Conservation (phyloP, 2,113 vertebrate species). For the Corythornis cristatus region DNA sequence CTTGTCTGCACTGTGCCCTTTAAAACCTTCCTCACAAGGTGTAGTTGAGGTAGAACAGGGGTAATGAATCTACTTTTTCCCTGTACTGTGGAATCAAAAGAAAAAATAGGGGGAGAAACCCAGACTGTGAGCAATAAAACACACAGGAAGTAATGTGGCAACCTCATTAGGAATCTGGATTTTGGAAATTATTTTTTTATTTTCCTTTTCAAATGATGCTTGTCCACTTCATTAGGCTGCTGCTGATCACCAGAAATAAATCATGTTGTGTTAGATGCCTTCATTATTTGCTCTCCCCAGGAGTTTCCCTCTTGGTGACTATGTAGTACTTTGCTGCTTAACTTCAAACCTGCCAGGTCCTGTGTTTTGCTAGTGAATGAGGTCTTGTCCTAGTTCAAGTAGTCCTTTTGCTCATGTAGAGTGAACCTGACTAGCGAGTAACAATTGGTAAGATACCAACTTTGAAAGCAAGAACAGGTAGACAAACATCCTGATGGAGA, state of each 20-base stretch:
- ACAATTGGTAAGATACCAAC: not conserved
- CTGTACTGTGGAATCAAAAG: not conserved
- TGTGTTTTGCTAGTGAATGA: not conserved
- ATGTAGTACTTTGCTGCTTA: not conserved
- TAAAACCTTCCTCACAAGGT: not conserved
- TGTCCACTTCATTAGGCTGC: constrained; percentile 20
- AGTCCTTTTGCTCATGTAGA: not conserved
- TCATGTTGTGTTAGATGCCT: not conserved
- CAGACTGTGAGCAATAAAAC: not conserved
- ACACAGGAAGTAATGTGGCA: not conserved
- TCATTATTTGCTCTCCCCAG: not conserved
- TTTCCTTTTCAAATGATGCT: not conserved
- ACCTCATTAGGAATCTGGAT: not conserved
- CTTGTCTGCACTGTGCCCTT: not conserved
- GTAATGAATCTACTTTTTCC: not conserved
- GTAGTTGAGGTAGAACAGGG: not conserved
- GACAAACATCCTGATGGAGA: not conserved
- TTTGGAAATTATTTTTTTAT: not conserved
- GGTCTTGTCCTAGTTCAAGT: not conserved
- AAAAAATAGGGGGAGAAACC: not conserved
- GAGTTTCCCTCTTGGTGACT: not conserved
- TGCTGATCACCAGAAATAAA: constrained; percentile 21
- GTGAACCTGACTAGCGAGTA: not conserved
- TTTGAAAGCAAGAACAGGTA: not conserved
- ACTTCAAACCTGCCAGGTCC: not conserved